phyloP scores from a whole-genome alignment of 2,797 vertebrate genomes.

The Vespertilio murinus region DNA sequence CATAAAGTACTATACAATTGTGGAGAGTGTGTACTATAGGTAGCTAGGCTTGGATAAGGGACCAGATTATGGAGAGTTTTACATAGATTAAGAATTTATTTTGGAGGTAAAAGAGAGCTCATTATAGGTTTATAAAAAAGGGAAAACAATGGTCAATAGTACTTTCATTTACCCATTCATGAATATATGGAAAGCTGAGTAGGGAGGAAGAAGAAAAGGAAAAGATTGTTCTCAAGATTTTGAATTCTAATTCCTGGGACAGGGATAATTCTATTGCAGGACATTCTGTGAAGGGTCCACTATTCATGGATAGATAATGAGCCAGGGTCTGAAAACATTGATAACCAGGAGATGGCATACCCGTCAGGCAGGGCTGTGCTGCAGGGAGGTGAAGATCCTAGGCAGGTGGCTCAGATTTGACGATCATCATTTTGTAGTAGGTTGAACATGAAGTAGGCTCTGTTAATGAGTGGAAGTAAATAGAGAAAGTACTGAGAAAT shows the following conservation, averaged over 20 bases:
- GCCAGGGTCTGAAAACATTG: background rate
- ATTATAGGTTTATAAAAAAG: background rate
- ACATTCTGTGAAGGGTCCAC: background rate
- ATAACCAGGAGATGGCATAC: background rate
- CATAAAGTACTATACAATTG: background rate
- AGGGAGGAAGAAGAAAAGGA: background rate
- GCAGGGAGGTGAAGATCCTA: background rate
- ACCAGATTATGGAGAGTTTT: background rate
- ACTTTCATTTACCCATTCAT: constrained; percentile 1
- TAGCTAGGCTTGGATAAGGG: background rate
- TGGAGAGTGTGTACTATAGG: background rate
- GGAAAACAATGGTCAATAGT: background rate
- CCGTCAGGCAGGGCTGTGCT: background rate
- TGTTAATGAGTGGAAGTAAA: background rate
- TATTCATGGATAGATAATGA: background rate
- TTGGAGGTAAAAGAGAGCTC: background rate
- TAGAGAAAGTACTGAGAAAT: background rate
- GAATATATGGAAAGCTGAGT: background rate
- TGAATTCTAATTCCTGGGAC: background rate
- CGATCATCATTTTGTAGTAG: background rate
- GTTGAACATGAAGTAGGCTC: background rate
- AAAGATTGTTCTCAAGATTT: background rate
- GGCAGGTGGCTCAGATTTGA: background rate
- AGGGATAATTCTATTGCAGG: background rate
- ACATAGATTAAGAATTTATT: constrained; percentile 17